Evolutionary conservation across 2,113 vertebrate genomes (phyloP).

Genomic region (Bos indicus): DNA sequence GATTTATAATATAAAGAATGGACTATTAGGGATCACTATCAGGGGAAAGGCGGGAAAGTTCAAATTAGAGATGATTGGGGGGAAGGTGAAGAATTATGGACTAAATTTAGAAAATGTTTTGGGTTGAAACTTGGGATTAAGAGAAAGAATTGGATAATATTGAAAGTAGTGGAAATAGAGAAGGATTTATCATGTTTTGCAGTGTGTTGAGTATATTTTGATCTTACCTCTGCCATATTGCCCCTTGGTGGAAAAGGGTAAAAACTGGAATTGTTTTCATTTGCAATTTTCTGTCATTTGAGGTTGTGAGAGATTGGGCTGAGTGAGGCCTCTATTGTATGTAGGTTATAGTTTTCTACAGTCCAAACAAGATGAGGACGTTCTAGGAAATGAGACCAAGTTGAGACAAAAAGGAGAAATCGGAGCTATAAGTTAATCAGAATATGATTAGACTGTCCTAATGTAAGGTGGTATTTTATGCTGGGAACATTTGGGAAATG

Average conservation of each 20-base stretch:
- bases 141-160: background rate
- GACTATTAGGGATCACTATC: background rate
- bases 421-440: conserved; percentile 1
- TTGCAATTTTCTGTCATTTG: conserved; percentile 12
- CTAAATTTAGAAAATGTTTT: background rate
- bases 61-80: background rate
- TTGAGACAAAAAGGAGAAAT: conserved; percentile 21
- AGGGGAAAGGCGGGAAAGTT: background rate
- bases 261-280: background rate
- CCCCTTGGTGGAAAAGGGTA: background rate
- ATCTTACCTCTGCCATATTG: background rate
- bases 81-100: background rate
- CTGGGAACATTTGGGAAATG: background rate
- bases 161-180: background rate
- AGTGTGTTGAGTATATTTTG: background rate
- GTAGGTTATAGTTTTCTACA: background rate
- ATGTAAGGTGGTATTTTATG: background rate
- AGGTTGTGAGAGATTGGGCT: background rate
- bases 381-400: background rate
- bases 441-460: background rate
- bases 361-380: background rate
- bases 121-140: background rate
- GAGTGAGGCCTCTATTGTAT: background rate
- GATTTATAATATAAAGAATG: background rate
- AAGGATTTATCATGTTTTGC: background rate